These are phyloP conservation scores for Bactericera cockerelli DNA, from an alignment of 1,140 invertebrate genomes.

Conservation along the genomic window DNA sequence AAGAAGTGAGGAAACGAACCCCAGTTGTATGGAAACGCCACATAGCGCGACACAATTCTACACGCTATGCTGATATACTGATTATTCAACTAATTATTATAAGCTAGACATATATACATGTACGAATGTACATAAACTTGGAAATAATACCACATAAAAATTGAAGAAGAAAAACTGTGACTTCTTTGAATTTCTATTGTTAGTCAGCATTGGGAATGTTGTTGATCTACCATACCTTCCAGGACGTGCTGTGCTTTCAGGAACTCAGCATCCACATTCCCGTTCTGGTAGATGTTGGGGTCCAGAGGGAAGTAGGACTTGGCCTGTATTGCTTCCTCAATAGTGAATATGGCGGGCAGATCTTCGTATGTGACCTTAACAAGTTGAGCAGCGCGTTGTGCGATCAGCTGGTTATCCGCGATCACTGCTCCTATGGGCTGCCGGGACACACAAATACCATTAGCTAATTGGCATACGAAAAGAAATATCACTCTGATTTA, in stretches of 20 bases:
- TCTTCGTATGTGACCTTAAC: constrained; percentile 63
- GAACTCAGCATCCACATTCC: constrained; percentile 49
- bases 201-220: too few relatives aligned
- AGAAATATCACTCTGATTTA: too few relatives aligned
- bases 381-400: constrained; percentile 53
- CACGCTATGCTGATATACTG: too few relatives aligned
- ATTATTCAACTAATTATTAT: too few relatives aligned
- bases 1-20: too few relatives aligned
- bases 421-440: constrained; percentile 64
- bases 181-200: too few relatives aligned
- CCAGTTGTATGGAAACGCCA: too few relatives aligned
- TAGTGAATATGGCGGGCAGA: constrained; percentile 58
- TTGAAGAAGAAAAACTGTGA: too few relatives aligned
- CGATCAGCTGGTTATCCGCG: constrained; percentile 50
- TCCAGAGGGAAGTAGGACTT: constrained; percentile 40
- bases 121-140: too few relatives aligned
- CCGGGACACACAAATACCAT: constrained; percentile 24
- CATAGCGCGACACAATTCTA: too few relatives aligned
- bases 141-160: too few relatives aligned
- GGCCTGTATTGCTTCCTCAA: constrained; percentile 65
- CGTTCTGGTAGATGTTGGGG: constrained; percentile 39
- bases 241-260: constrained; percentile 41
- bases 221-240: background rate
- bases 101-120: too few relatives aligned
- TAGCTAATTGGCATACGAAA: constrained; percentile 14